Evolutionary conservation across 2,888 invertebrate species (phyloP).

Genomic region (Lagria hirta): DNA sequence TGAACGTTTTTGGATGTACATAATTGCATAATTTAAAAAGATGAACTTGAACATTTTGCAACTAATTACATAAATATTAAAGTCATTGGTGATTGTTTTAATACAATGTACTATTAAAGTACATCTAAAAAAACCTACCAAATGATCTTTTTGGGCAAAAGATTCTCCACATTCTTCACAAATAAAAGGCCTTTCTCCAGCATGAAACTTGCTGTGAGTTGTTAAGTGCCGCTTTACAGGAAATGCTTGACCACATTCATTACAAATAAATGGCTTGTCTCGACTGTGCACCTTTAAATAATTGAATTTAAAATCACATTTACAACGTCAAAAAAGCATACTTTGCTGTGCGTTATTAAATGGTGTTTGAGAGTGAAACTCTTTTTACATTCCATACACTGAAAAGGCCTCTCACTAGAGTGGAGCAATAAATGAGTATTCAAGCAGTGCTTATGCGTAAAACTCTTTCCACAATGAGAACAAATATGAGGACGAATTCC

Average conservation of each 20-base stretch:
- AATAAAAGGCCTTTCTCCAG: constrained; percentile 81
- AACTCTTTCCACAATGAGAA: constrained; percentile 77
- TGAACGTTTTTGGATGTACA: too few relatives aligned
- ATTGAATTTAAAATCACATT: too few relatives aligned
- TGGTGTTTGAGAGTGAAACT: constrained; percentile 85
- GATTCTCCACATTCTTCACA: constrained; percentile 91
- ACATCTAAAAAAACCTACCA: constrained; percentile 50
- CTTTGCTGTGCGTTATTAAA: constrained; percentile 76
- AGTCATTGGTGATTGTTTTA: too few relatives aligned
- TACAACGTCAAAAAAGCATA: constrained; percentile 44
- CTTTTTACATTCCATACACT: constrained; percentile 84
- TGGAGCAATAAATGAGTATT: constrained; percentile 81
- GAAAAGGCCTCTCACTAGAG: constrained; percentile 78
- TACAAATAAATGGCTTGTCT: constrained; percentile 79
- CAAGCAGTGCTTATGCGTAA: constrained; percentile 79
- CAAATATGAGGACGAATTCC: constrained; percentile 79
- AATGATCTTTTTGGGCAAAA: constrained; percentile 86
- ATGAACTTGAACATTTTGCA: too few relatives aligned
- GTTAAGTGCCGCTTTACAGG: constrained; percentile 80
- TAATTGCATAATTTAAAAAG: too few relatives aligned
- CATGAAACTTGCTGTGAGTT: constrained; percentile 84
- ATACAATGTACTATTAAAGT: background rate
- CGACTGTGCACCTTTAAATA: constrained; percentile 69
- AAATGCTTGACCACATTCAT: constrained; percentile 80
- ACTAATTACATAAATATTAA: too few relatives aligned